Evolutionary conservation across 2,113 vertebrate species (phyloP), one percentile per base, ranked within the genome.

Genomic region (Dunckerocampus dactyliophorus): DNA sequence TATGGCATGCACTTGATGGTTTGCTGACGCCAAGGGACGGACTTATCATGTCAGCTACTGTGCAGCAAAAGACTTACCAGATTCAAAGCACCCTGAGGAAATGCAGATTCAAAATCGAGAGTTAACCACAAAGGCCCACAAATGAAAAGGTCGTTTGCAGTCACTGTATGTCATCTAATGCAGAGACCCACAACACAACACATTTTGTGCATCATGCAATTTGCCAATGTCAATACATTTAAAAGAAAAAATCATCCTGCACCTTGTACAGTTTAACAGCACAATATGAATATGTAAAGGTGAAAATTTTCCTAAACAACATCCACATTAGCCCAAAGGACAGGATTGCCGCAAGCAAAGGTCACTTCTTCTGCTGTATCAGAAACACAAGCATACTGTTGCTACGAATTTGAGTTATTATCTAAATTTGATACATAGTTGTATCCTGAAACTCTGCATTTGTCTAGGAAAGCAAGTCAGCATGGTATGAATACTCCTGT

Each of bases 281-380:
- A n/a, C 1, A 59, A 42, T 37, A 20, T 15, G 2, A 20, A 65
- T 42, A 71, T 43, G 73, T 37, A 8, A 9, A 37, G 34, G 34
- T 8, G 34, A 37, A 37, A 37, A 37, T 6, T 37, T 8, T 6
- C 34, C 4, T 37, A 37, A 6, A 68, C 42, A 68, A 43, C n/a
- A n/a, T n/a, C 45, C 22, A 71, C 65, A 75, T 76, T 62, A 69
- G 22, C 57, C 72, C 52, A 57, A 66, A 69, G 69, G 75, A 73
- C 72, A 62, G 45, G 68, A 64, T 71, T 19, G 14, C 51, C 52
- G 59, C 47, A 61, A 20, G 39, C 34, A 72, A 82, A 81, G 77
- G 79, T 85, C 74, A 81, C 71, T 71, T 72, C 71, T 54, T 11
- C 9, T 39, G n/a, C n/a, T n/a, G n/a, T n/a, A n/a, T n/a, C n/a